Conservation (phyloP, 2,113 vertebrate species). For the Chlamydotis undulata region DNA sequence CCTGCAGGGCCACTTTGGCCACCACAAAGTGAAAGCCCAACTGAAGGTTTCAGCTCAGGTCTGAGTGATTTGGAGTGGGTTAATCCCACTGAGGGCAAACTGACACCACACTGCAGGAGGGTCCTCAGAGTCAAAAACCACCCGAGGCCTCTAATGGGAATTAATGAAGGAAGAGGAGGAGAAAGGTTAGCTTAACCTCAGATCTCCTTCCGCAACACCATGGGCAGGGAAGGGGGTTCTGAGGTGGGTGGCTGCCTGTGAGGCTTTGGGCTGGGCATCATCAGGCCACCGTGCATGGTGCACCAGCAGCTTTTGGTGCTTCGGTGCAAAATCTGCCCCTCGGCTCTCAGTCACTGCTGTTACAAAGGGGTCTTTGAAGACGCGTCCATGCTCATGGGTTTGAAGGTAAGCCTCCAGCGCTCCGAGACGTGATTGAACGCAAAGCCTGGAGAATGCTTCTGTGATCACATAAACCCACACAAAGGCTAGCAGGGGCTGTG, state of each 20-base stretch:
- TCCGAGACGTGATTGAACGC: neutral
- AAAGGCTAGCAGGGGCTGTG: neutral
- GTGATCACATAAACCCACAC: neutral
- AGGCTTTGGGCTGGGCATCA: neutral
- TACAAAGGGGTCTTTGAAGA: neutral
- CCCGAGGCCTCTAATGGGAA: neutral
- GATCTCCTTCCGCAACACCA: neutral
- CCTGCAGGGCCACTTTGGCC: fast-evolving
- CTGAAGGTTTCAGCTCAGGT: neutral
- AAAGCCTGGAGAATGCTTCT: neutral
- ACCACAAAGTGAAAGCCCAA: neutral
- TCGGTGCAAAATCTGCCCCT: neutral
- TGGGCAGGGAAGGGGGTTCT: neutral
- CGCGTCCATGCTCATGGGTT: fast-evolving
- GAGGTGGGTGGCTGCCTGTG: neutral
- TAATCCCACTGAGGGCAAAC: neutral
- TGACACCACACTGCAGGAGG: neutral
- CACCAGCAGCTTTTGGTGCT: neutral
- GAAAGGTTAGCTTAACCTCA: neutral
- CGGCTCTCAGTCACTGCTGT: fast-evolving
- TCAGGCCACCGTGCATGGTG: fast-evolving
- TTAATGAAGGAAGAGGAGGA: neutral
- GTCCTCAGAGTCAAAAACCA: neutral
- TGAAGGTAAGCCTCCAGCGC: neutral
- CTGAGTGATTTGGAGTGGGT: fast-evolving